Base-by-base conservation (phyloP, 1,140 invertebrate species). In the Macrosteles quadrilineatus region DNA sequence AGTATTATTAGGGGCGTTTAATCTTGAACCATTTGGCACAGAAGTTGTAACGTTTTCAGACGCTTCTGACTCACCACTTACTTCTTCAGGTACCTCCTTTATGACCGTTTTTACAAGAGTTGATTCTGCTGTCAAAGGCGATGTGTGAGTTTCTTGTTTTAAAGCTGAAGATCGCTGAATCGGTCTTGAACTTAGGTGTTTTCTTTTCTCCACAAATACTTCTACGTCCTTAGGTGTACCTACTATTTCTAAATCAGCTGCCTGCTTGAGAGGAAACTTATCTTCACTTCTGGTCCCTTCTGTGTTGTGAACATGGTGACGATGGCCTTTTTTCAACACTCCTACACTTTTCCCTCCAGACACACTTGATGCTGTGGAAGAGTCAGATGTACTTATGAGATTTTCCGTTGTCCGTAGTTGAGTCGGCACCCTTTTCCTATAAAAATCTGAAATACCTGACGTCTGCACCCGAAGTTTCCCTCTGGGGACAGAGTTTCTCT, bases 401-500 rank as follows among this genome's bases (percentile, higher is more conserved):
- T 59, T 55, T 50, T 69, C 50, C 17, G 21, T 30, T 27, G 69
- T 53, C 32, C 45, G 47, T 31, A 36, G 12, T 45, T 53, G 53
- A 17, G 67, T 23, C 1, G 67, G 47, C 9, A 32, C 45, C 27
- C 55, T 29, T 64, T 36, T 69, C 21, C 59, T 32, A 64, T 69
- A 69, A 29, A 43, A 69, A 64, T 47, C 36, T 45, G 68, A 69
- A 14, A 71, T 71, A 45, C 43, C 43, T 12, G 59, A 36, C 12
- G 30, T 43, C 32, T 63, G n/a, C 0, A 55, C 47, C 2, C 36
- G 64, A n/a, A 67, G 43, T 40, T 43, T 53, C 0, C 55, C 68
- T 72, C 64, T 55, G 4, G 74, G 73, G 0, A 62, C 69, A 11
- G 40, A 59, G 31, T 74, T 74, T 19, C 72, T 47, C 47, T 75